These are phyloP conservation scores for Uropetala carovei DNA, from an alignment of 2,888 invertebrate species.

Conservation along the genomic window DNA sequence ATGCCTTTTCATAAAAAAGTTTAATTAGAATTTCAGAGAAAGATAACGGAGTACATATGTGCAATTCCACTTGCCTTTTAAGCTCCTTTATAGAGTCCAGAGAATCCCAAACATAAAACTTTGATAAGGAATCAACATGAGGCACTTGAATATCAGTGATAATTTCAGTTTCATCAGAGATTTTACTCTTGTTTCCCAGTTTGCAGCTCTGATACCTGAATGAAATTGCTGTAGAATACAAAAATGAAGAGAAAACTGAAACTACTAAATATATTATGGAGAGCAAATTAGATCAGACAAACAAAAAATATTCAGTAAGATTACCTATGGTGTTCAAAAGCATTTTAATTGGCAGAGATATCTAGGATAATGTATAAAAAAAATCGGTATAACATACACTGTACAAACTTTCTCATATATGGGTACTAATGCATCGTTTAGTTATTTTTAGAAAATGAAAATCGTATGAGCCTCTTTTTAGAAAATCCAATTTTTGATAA, in stretches of 20 bases:
- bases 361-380: not conserved
- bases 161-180: not conserved
- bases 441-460: no score
- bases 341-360: not conserved
- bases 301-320: no score
- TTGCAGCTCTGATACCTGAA: not conserved
- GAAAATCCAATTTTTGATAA: no score
- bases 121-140: slow-evolving; percentile 37
- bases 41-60: not conserved
- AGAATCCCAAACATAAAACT: slow-evolving; percentile 46
- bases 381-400: no score
- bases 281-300: not conserved
- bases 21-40: not conserved
- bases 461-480: no score
- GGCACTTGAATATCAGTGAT: not conserved
- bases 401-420: no score
- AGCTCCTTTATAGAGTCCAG: slow-evolving; percentile 7
- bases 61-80: not conserved
- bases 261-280: not conserved
- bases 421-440: no score
- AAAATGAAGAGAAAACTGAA: not conserved
- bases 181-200: not conserved
- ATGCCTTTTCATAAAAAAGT: no score
- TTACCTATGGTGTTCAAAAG: not conserved
- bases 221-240: not conserved